phyloP scores from a whole-genome alignment of 2,113 vertebrate genomes.

The Cacatua alba region DNA sequence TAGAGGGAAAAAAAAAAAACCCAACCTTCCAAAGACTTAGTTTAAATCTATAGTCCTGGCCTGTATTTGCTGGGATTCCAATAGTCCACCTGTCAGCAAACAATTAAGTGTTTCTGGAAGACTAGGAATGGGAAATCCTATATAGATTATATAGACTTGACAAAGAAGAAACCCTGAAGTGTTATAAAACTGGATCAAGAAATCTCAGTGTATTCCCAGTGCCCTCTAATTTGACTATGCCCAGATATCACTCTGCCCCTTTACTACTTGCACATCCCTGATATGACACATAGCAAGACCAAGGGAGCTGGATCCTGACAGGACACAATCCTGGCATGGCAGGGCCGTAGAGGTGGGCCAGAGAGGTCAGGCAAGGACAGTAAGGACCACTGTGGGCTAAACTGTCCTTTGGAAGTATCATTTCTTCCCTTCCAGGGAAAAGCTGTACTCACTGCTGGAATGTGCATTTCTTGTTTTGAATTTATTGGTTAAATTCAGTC shows the following conservation, averaged over 20 bases:
- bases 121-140: not conserved
- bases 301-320: not conserved
- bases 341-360: not conserved
- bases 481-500: not conserved
- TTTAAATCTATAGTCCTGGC: not conserved
- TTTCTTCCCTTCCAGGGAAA: not conserved
- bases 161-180: not conserved
- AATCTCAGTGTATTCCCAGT: not conserved
- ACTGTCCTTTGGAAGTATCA: not conserved
- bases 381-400: not conserved
- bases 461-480: not conserved
- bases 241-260: not conserved
- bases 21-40: not conserved
- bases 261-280: not conserved
- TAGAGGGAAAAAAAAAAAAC: not conserved
- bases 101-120: not conserved
- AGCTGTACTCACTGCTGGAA: not conserved
- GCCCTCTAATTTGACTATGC: not conserved
- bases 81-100: not conserved
- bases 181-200: not conserved
- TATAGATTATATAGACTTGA: rapidly evolving
- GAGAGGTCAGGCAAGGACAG: not conserved
- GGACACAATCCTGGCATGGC: not conserved
- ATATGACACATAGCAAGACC: not conserved
- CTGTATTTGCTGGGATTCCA: not conserved